Evolutionary conservation across 2,888 invertebrate genomes (phyloP), one percentile per base, ranked within the genome.

Genomic region (Troides helena): DNA sequence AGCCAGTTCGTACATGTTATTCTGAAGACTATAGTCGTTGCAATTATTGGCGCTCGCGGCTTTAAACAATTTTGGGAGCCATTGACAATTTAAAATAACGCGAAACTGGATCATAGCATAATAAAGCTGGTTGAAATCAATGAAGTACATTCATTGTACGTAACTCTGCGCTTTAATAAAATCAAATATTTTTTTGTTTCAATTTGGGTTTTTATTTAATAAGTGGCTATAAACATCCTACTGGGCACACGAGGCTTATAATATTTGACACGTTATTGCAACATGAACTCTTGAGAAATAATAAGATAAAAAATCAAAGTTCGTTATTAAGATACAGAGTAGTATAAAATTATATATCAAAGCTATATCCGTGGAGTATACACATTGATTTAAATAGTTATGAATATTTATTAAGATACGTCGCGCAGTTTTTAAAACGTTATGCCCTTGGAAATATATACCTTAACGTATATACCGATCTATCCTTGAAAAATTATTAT

Each of bases 1-100:
- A 62, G 61, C 65, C 65, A 61, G 43, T 57, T 61, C 12, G 65
- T 61, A 61, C 61, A 65, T 61, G 69, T 69, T 65, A 69, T 69
- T 68, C 59, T 62, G 62, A 65, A 43, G 59, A 53, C 36, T 53
- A 36, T 23, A 30, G 18, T 36, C 36, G n/a, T 64, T 65, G 65
- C 65, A 69, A 65, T 65, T 60, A 65, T 65, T 61, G 57, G 23
- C 18, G 17, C 50, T 23, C 58, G 25, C 60, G 63, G 58, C 23
- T 59, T 63, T 30, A 63, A 68, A 58, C 57, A 59, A 59, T 64
- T 59, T 36, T 46, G 58, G 50, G 21, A 63, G 46, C 60, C 25
- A 66, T 67, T 39, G 39, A 62, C n/a, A 58, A 58, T 58, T 68
- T 56, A 46, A 57, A n/a, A 12, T 61, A 53, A 21, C 61, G 53